Evolutionary conservation across 2,797 vertebrate genomes (phyloP).

Genomic region (Diplodus sargus): DNA sequence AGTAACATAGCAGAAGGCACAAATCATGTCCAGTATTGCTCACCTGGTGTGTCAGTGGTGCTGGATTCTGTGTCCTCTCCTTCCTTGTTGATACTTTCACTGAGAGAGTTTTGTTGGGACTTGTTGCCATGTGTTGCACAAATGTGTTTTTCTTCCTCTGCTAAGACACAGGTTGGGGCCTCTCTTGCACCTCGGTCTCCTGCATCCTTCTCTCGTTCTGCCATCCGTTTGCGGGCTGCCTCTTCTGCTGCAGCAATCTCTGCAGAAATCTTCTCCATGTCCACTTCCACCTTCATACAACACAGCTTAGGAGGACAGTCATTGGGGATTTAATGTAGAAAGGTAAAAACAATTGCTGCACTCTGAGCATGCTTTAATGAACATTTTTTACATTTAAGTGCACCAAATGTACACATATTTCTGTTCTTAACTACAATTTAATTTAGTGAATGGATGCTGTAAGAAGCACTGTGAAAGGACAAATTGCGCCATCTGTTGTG

Average conservation of each 20-base stretch:
- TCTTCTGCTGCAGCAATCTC: constrained; percentile 97
- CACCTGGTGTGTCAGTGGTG: constrained; percentile 68
- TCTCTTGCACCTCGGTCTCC: constrained; percentile 86
- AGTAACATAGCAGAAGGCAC: neutral
- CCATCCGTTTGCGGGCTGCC: constrained; percentile 90
- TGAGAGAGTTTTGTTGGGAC: constrained; percentile 53
- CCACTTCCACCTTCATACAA: constrained; percentile 97
- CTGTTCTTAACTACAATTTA: neutral
- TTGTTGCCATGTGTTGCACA: constrained; percentile 78
- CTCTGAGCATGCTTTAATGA: neutral
- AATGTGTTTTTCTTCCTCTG: constrained; percentile 84
- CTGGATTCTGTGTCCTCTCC: constrained; percentile 64
- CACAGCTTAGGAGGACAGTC: constrained; percentile 86
- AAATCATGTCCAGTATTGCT: neutral
- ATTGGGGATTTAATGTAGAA: neutral
- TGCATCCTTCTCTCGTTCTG: constrained; percentile 92
- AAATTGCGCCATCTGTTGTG: constrained; percentile 75
- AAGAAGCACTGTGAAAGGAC: constrained; percentile 14
- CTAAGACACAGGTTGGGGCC: constrained; percentile 74
- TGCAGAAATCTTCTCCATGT: constrained; percentile 98
- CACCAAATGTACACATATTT: neutral
- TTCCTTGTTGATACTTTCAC: constrained; percentile 70
- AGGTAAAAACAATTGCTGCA: constrained; percentile 7
- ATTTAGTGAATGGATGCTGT: neutral
- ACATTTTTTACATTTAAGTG: neutral